Evolutionary conservation across 2,888 invertebrate genomes (phyloP).

Genomic region (Anagyrus pseudococci): DNA sequence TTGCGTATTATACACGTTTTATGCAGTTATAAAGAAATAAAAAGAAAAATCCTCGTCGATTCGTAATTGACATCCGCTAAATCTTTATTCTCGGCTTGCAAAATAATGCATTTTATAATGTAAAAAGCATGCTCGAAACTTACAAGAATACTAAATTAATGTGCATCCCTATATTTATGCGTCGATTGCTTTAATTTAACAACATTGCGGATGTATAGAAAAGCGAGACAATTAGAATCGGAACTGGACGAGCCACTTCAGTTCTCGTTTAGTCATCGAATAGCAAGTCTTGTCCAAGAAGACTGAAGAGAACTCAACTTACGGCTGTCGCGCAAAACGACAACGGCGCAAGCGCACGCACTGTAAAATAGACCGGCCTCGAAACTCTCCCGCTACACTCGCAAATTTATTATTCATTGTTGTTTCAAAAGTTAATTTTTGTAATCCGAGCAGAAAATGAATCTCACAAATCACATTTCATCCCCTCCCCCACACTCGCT

Average conservation of each 20-base stretch:
- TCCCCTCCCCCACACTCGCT: not conserved
- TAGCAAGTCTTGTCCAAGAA: not conserved
- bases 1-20: conserved; percentile 8
- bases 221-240: not conserved
- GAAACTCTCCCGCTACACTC: not conserved
- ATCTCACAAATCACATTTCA: conserved; percentile 36
- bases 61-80: conserved; percentile 1
- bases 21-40: conserved; percentile 8
- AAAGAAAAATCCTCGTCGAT: not conserved
- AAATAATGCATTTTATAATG: not conserved
- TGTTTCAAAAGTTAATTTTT: conserved; percentile 33
- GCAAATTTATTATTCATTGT: conserved; percentile 35
- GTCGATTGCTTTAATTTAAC: not conserved
- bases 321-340: not conserved
- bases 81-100: not conserved
- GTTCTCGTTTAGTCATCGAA: too few species aligned
- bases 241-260: too few species aligned
- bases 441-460: conserved; percentile 28
- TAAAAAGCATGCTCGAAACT: not conserved
- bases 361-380: too few species aligned
- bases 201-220: not conserved
- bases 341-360: too few species aligned
- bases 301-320: not conserved
- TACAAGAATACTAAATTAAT: not conserved
- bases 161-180: not conserved